Conservation (phyloP, 2,888 invertebrate species). For the Mythimna vitellina region DNA sequence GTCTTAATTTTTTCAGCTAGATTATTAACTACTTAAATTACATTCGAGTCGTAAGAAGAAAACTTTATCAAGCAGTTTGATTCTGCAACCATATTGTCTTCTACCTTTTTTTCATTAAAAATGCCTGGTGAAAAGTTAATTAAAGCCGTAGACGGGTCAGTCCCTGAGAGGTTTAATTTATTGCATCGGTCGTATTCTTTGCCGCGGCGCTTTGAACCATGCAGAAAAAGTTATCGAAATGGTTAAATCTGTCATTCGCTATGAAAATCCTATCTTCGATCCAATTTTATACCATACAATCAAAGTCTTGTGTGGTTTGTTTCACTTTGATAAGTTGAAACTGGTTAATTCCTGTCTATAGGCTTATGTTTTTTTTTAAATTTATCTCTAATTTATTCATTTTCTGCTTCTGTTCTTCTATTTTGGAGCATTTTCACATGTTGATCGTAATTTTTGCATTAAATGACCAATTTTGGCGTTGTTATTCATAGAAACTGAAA, state of each 20-base stretch:
- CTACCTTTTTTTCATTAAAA: conserved; percentile 74
- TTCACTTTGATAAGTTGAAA: conserved; percentile 29
- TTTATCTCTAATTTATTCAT: no score
- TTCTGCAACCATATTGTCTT: conserved; percentile 69
- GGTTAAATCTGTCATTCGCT: conserved; percentile 51
- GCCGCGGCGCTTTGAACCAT: conserved; percentile 68
- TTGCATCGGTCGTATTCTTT: conserved; percentile 82
- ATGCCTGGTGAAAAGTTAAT: conserved; percentile 87
- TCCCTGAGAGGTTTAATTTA: conserved; percentile 86
- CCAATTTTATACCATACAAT: conserved; percentile 33
- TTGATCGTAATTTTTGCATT: no score
- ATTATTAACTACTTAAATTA: background rate
- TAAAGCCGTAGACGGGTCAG: conserved; percentile 85
- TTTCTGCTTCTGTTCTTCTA: no score
- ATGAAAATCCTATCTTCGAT: conserved; percentile 47
- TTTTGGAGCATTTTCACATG: no score
- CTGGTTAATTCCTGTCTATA: background rate
- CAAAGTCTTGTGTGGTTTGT: conserved; percentile 16
- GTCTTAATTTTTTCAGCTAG: background rate
- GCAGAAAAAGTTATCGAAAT: conserved; percentile 70
- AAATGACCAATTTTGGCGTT: no score
- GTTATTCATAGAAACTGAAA: no score
- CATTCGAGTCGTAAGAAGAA: conserved; percentile 10
- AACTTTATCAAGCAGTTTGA: conserved; percentile 41
- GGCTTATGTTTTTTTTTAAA: background rate